These are phyloP conservation scores for Agriopis marginaria DNA, from an alignment of 2,888 invertebrate genomes.

Conservation along the genomic window DNA sequence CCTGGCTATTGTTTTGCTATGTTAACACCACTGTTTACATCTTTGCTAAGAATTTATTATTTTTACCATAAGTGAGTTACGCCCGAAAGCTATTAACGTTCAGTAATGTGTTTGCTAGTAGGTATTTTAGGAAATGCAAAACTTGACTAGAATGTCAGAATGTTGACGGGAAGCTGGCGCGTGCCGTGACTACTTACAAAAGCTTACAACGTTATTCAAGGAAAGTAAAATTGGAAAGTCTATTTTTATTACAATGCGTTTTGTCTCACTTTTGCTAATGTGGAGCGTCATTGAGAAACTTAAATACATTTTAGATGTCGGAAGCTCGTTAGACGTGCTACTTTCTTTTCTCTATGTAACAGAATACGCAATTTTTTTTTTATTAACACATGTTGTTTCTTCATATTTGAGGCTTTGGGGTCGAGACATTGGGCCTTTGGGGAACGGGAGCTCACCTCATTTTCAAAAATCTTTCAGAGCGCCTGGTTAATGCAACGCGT, in stretches of 20 bases:
- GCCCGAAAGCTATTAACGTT: neutral
- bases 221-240: neutral
- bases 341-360: too few species aligned
- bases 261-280: constrained; percentile 5
- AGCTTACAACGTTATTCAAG: neutral
- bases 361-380: too few species aligned
- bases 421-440: too few species aligned
- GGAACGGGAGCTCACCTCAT: too few species aligned
- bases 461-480: too few species aligned
- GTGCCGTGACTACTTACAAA: neutral
- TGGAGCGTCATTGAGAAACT: neutral
- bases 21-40: too few species aligned
- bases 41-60: too few species aligned
- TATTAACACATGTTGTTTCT: too few species aligned
- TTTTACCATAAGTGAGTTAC: neutral
- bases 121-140: neutral
- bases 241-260: constrained; percentile 4
- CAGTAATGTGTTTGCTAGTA: constrained; percentile 1
- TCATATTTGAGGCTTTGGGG: too few species aligned
- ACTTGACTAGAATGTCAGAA: neutral
- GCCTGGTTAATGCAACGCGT: too few species aligned
- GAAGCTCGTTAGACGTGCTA: neutral
- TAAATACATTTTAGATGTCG: neutral
- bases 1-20: too few species aligned
- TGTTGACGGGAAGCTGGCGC: neutral